Conservation (phyloP, 2,797 vertebrate species). For the Lepilemur ruficaudatus region DNA sequence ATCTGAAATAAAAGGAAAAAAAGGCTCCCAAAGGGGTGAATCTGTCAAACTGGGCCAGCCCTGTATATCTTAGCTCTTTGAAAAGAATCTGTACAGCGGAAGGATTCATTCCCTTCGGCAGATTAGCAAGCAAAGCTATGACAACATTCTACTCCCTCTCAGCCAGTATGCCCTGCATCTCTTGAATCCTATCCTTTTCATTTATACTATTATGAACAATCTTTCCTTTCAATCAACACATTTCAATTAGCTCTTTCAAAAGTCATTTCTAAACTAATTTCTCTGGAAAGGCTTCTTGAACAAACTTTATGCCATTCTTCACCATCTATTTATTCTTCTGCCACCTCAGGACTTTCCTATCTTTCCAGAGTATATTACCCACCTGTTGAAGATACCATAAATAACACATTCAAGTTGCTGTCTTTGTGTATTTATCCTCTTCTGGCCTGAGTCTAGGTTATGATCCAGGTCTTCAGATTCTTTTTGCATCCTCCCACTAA, state of each 20-base stretch:
- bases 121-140: background rate
- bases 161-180: background rate
- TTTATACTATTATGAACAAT: background rate
- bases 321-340: background rate
- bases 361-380: background rate
- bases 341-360: background rate
- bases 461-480: background rate
- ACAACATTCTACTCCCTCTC: background rate
- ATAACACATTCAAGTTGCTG: background rate
- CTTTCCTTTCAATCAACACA: constrained; percentile 26
- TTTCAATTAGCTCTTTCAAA: background rate
- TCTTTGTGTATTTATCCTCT: background rate
- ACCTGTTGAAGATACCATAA: background rate
- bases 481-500: background rate
- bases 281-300: background rate
- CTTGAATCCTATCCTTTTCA: constrained; percentile 15
- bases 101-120: background rate
- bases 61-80: background rate
- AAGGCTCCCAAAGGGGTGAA: background rate
- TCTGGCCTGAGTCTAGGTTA: background rate
- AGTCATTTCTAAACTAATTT: constrained; percentile 18
- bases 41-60: background rate
- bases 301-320: background rate
- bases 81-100: background rate
- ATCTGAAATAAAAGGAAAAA: background rate